Conservation (phyloP, 2,113 vertebrate species). For the Hydrolagus affinis region DNA sequence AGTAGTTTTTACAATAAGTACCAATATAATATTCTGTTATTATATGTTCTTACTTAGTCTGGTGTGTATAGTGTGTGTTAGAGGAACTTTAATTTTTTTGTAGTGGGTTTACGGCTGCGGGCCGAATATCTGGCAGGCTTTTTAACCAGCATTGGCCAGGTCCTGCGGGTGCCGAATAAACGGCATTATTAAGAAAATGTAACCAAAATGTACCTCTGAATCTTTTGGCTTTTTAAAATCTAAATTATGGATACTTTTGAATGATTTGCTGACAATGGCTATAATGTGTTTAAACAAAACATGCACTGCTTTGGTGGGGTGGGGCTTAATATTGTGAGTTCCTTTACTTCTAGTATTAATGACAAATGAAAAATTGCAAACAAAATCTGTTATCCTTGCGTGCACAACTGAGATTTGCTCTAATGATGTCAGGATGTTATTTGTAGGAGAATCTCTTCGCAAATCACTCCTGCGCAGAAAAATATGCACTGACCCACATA, state of each 20-base stretch:
- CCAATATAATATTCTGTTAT: too few species aligned
- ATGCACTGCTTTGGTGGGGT: background rate
- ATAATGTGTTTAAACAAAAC: background rate
- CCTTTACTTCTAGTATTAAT: constrained; percentile 1
- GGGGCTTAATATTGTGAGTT: background rate
- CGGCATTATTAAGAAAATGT: background rate
- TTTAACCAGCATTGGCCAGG: too few species aligned
- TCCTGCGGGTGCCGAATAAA: too few species aligned
- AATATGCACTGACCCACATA: background rate
- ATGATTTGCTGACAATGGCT: background rate
- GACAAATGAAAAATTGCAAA: background rate
- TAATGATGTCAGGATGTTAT: background rate
- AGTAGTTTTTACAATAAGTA: too few species aligned
- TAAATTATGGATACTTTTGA: background rate
- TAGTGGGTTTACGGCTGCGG: too few species aligned
- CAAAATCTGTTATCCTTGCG: background rate
- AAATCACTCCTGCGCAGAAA: background rate
- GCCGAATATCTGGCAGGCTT: too few species aligned
- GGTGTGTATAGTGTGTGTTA: too few species aligned
- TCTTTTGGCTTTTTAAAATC: background rate
- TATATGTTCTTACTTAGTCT: too few species aligned
- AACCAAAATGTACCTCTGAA: background rate
- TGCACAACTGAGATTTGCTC: background rate
- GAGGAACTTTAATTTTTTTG: too few species aligned
- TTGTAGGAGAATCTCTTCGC: background rate